Evolutionary conservation across 2,888 invertebrate genomes (phyloP), one percentile per base, ranked within the genome.

Genomic region (Pherbina coryleti): DNA sequence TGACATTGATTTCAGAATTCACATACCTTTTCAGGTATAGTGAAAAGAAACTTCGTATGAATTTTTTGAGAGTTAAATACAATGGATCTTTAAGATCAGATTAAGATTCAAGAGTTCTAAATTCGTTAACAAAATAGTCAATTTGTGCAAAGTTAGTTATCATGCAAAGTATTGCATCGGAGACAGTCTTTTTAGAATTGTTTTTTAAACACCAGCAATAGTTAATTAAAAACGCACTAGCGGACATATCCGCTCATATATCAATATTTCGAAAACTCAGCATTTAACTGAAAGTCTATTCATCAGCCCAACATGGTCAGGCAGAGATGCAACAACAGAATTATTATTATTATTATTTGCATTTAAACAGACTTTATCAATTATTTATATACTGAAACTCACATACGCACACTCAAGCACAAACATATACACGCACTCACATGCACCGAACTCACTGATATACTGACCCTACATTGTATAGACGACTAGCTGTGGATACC

Each of bases 331-430:
- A 60, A 14, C 25, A 17, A 53, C 44, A 64, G 17, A 37, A 51
- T 62, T 66, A 53, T 34, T 64, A 34, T 31, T 66, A 75, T 57
- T 72, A 72, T 75, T 75, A 51, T 66, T 75, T 75, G 64, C 31
- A 49, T 74, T 74, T 74, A 64, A 75, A 34, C 66, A 66, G 53
- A 75, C 34, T 75, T 66, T 66, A 75, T 75, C 75, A 75, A 75
- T 75, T 75, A 75, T 75, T 75, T 53, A 73, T 73, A 25, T 37
- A 62, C 25, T 9, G 28, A 49, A 44, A n/a, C 17, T 49, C 34
- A 17, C 49, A 22, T 25, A 49, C 31, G 14, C 22, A 17, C 17
- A 37, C 25, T 14, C 14, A 34, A 44, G 57, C 5, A 55, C 17
- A 28, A 3, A 28, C 51, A 17, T 22, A 53, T 11, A 9, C 34